Base-by-base conservation (phyloP, 2,113 vertebrate genomes). In the Ptychochromis oligacanthus region DNA sequence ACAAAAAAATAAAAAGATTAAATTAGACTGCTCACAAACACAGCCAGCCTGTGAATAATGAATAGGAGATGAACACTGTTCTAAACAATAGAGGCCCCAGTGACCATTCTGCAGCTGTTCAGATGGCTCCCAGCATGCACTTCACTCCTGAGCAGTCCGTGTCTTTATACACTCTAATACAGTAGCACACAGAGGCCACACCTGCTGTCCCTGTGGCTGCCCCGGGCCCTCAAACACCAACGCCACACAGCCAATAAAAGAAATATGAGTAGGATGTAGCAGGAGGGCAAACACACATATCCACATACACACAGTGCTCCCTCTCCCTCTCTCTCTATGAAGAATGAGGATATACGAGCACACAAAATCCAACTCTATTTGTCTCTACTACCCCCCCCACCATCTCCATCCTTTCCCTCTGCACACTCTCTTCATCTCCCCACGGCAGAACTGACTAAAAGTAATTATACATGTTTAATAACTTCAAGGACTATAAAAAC, bases 381-480 rank as follows among this genome's bases (percentile, higher is more conserved):
- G 86, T 86, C 85, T 91, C 84, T 49, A 40, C 87, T 15, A 34
- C 61, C 83, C 72, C 81, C 84, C 77, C 62, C 78, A 28, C 85
- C 74, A 70, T 87, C 78, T 87, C 85, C 79, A 82, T 84, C 90
- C 88, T 75, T 4, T 82, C 86, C 88, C 87, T 87, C 83, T 13
- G 9, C 89, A 77, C 82, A 82, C 90, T 70, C 93, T 84, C 88
- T 77, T 65, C 85, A 77, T 89, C 91, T 89, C 93, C 88, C 93
- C 79, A 84, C 75, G 88, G 89, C 88, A 89, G 92, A 86, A 89
- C 86, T 88, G 92, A 93, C 94, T 92, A 90, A 94, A 94, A 95
- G 95, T 95, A 95, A 95, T 95, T 95, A 94, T 93, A 94, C 94
- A 93, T 93, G 93, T 95, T 95, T 95, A 95, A 94, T 94, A 95